Evolutionary conservation across 2,888 invertebrate genomes (phyloP), one percentile per base, ranked within the genome.

Genomic region (Agriopis marginaria): DNA sequence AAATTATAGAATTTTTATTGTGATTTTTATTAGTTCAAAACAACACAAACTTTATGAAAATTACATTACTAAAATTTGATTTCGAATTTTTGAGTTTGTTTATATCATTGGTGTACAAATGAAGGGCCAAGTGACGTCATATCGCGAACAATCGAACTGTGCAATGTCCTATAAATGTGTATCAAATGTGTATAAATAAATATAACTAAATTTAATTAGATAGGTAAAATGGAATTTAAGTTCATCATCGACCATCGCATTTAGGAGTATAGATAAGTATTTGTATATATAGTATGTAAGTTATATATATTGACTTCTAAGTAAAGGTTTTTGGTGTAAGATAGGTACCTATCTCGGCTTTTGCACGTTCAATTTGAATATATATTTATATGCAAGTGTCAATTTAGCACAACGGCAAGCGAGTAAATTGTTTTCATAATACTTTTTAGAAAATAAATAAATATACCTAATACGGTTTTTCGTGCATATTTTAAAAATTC

Each of bases 311-410:
- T 83, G 82, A 87, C 80, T 86, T 84, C 78, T 89, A 87, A 88
- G 85, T 91, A 87, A 89, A 81, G 93, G 93, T 93, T 92, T 94
- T 92, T 87, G 93, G 92, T 93, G 89, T 93, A 91, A 89, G 84
- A 89, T 91, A 90, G 90, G 90, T 90, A 87, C 93, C 93, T 94
- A 91, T 92, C 92, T 89, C 86, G 79, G 91, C 91, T 92, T 92
- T 86, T 85, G 87, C 89, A 93, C 92, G 86, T 90, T 90, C 88
- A 89, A 88, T 85, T 86, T 72, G 68, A 89, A 90, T 91, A 90
- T 92, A 87, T 92, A 93, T 93, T 93, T 93, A 92, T 93, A 86
- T 86, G 79, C 93, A 92, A 93, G 93, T 81, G 79, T 92, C 83
- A 89, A 92, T 93, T 93, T 93, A 91, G 93, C 92, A 90, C 85